phyloP scores from a whole-genome alignment of 2,113 vertebrate species.

The Oreochromis spilurus region DNA sequence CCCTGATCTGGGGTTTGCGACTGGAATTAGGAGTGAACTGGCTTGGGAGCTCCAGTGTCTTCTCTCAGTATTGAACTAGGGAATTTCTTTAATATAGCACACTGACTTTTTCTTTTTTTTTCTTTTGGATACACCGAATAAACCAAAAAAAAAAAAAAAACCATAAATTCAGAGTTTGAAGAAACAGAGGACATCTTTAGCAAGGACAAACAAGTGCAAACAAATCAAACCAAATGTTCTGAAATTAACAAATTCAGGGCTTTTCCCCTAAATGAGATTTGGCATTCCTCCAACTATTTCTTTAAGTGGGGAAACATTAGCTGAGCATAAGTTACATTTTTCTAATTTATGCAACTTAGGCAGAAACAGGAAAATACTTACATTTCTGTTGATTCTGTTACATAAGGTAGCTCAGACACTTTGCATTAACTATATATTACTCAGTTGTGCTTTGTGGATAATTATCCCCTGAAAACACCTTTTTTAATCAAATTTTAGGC shows the following conservation, averaged over 20 bases:
- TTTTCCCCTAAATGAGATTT: background rate
- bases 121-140: background rate
- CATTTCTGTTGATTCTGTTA: background rate
- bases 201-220: background rate
- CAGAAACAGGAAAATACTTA: background rate
- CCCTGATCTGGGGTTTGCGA: background rate
- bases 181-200: background rate
- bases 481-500: background rate
- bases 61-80: background rate
- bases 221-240: background rate
- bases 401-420: background rate
- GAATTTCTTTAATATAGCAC: background rate
- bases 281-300: background rate
- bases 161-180: background rate
- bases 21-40: background rate
- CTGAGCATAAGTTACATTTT: background rate
- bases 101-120: background rate
- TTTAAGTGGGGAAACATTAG: background rate
- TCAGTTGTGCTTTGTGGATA: background rate
- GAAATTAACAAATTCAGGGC: background rate
- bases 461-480: background rate
- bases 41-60: background rate
- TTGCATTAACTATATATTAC: background rate
- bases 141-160: background rate
- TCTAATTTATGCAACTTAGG: background rate